These are phyloP conservation scores for Amyelois transitella DNA, from an alignment of 1,140 invertebrate genomes.

Conservation along the genomic window DNA sequence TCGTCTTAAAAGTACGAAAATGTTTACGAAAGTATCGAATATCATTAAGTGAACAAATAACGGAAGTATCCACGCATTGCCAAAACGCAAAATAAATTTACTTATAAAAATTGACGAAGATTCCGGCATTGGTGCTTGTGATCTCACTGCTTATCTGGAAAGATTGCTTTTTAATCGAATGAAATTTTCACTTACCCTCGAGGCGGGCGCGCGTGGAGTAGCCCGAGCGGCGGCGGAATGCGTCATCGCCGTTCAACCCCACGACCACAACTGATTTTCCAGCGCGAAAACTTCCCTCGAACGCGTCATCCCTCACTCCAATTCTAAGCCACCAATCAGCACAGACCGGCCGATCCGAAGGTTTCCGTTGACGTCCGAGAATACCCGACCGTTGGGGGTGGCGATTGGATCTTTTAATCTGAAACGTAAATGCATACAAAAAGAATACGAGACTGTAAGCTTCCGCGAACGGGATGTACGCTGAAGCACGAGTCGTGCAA, in stretches of 20 bases:
- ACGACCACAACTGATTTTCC: conserved; percentile 65
- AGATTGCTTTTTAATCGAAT: conserved; percentile 72
- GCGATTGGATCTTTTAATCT: conserved; percentile 72
- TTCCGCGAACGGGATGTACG: conserved; percentile 48
- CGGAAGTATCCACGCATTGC: background rate
- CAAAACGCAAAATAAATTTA: background rate
- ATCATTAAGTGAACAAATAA: background rate
- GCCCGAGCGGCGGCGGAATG: conserved; percentile 14
- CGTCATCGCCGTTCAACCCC: conserved; percentile 46
- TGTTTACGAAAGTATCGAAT: conserved; percentile 1
- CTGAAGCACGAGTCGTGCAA: conserved; percentile 40
- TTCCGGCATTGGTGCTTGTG: background rate
- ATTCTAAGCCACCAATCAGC: conserved; percentile 48
- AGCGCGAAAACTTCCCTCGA: conserved; percentile 69
- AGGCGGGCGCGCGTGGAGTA: conserved; percentile 30
- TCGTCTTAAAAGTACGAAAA: background rate
- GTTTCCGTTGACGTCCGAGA: conserved; percentile 40
- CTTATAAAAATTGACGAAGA: background rate
- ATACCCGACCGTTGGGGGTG: conserved; percentile 48
- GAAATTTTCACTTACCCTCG: conserved; percentile 67
- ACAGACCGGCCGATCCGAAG: conserved; percentile 27
- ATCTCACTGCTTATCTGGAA: conserved; percentile 31
- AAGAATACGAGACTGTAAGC: conserved; percentile 63
- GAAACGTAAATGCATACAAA: conserved; percentile 71
- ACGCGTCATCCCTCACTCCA: conserved; percentile 68